phyloP scores from a whole-genome alignment of 2,113 vertebrate genomes.

The Hepsetus odoe region DNA sequence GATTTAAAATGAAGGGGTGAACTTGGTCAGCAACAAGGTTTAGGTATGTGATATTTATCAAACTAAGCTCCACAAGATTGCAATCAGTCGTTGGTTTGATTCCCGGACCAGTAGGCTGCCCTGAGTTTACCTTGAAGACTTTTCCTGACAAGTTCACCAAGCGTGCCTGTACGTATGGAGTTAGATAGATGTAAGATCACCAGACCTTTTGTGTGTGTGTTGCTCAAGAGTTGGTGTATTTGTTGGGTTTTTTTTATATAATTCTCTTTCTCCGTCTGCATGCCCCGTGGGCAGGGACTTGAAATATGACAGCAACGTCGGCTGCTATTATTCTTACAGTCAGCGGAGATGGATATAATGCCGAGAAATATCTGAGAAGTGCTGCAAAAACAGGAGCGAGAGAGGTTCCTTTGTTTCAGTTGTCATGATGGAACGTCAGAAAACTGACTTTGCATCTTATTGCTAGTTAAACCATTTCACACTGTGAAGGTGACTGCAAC shows the following conservation, averaged over 20 bases:
- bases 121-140: no score
- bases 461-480: background rate
- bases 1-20: no score
- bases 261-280: background rate
- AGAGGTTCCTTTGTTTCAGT: background rate
- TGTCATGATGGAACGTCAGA: background rate
- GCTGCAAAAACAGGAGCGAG: background rate
- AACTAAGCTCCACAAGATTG: no score
- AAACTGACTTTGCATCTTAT: background rate
- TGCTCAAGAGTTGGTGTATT: background rate
- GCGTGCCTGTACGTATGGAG: no score
- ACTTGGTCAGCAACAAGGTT: no score
- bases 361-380: background rate
- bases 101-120: no score
- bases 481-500: background rate
- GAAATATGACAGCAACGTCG: background rate
- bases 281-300: background rate
- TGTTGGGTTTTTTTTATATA: background rate
- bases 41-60: no score
- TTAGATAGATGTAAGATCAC: no score
- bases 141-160: no score
- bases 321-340: background rate
- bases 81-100: no score
- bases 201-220: no score
- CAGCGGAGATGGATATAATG: background rate